A percentile compares a stretch with the other conserved stretches of the same genome.
phyloP scores from a whole-genome alignment of 2,888 invertebrate genomes.

The Morinoia aosen region DNA sequence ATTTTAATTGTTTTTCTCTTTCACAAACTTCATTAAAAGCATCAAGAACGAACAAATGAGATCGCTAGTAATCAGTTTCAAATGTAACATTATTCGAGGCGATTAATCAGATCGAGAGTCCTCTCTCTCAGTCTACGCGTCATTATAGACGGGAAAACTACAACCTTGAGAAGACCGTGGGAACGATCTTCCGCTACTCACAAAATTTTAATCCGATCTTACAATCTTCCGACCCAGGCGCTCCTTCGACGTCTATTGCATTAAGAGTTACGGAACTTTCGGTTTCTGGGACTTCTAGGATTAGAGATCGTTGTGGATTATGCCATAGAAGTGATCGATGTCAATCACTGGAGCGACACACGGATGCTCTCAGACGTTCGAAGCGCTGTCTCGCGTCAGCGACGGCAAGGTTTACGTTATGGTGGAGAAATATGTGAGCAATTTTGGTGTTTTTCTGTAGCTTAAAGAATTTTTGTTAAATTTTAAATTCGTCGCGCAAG shows the following conservation, averaged over 20 bases:
- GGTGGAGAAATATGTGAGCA: background rate
- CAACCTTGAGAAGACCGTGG: background rate
- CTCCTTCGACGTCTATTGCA: background rate
- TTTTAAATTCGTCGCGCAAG: background rate
- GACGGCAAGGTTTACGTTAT: background rate
- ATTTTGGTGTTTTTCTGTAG: background rate
- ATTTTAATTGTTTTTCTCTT: background rate
- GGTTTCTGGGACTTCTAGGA: background rate
- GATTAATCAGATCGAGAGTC: background rate
- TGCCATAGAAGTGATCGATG: background rate
- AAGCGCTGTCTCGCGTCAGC: background rate
- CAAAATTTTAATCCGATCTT: background rate
- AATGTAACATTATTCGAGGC: background rate
- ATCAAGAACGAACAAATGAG: background rate
- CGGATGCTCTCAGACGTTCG: background rate
- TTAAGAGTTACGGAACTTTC: background rate
- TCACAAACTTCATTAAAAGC: background rate
- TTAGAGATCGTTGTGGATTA: background rate
- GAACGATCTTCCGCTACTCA: background rate
- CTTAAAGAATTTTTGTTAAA: background rate
- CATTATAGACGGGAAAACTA: background rate
- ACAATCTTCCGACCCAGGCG: background rate
- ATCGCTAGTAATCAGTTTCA: background rate
- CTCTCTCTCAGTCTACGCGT: background rate
- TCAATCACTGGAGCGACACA: background rate